A percentile compares a stretch with the other conserved stretches of the same genome.
Conservation (phyloP, 2,797 vertebrate genomes). For the Intellagama lesueurii region DNA sequence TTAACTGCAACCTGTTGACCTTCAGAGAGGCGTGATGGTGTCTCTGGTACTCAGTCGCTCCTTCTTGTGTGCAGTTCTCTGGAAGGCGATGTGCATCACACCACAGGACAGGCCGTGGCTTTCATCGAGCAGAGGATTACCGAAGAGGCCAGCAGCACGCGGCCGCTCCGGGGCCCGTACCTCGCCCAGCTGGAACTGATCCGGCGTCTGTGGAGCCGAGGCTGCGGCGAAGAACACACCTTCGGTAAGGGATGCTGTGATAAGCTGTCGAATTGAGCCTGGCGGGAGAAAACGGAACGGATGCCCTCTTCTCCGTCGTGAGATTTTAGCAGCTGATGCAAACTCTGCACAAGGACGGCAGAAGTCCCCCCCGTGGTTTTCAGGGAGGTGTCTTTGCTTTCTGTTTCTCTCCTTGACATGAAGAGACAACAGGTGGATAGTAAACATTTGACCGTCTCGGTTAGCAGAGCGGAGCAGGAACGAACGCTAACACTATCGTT, state of each 20-base stretch:
- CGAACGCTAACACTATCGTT: not conserved
- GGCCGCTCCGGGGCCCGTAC: conserved; percentile 89
- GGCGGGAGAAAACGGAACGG: not conserved
- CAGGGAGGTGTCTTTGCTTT: not conserved
- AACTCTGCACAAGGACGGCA: fast-evolving
- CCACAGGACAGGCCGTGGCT: conserved; percentile 85
- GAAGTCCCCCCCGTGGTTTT: not conserved
- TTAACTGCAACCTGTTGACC: too few relatives aligned
- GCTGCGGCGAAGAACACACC: conserved; percentile 85
- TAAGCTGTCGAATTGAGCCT: fast-evolving
- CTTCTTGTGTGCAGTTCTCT: conserved; percentile 80
- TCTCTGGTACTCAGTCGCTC: not conserved
- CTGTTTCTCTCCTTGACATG: not conserved
- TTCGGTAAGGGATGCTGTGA: conserved; percentile 81
- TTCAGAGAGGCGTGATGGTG: not conserved
- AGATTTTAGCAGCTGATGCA: not conserved
- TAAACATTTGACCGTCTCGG: not conserved
- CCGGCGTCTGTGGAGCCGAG: conserved; percentile 82
- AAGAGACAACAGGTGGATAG: not conserved
- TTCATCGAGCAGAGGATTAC: conserved; percentile 89
- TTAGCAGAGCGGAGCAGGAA: too few relatives aligned
- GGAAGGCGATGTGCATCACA: conserved; percentile 90
- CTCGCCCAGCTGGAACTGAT: conserved; percentile 93
- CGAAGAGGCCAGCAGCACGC: conserved; percentile 86
- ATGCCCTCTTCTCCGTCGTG: not conserved